Conservation (phyloP, 92 coral and sea anemone genomes). For the Anthopleura xanthogrammica region DNA sequence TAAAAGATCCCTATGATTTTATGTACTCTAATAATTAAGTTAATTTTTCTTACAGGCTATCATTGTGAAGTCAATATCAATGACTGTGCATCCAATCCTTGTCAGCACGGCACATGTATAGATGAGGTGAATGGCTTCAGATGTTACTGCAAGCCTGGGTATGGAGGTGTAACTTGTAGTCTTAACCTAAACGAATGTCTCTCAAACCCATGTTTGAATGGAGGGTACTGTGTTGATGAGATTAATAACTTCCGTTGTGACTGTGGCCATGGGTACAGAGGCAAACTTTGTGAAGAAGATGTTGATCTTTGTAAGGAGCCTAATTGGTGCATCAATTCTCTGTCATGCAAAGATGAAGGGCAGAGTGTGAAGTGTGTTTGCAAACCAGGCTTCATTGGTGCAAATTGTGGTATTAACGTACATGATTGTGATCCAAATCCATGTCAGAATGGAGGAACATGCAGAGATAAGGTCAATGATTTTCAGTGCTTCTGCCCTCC, state of each 20-base stretch:
- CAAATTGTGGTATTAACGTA: slow-evolving; percentile 89
- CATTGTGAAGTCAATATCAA: slow-evolving; percentile 93
- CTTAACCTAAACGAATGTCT: slow-evolving; percentile 81
- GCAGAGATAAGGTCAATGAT: slow-evolving; percentile 74
- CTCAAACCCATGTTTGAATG: slow-evolving; percentile 84
- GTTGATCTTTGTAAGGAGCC: slow-evolving; percentile 86
- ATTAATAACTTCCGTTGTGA: slow-evolving; percentile 80
- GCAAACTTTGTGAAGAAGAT: slow-evolving; percentile 79
- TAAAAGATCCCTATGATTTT: too few relatives aligned
- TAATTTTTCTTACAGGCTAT: slow-evolving; percentile 50
- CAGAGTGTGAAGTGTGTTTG: slow-evolving; percentile 80
- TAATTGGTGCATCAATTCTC: slow-evolving; percentile 66
- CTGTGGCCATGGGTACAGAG: slow-evolving; percentile 87
- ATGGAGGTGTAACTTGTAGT: slow-evolving; percentile 71
- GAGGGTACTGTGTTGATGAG: slow-evolving; percentile 87
- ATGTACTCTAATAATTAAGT: background rate
- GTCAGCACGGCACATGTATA: slow-evolving; percentile 81
- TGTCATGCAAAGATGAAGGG: slow-evolving; percentile 81
- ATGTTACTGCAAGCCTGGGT: slow-evolving; percentile 87
- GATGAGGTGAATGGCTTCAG: slow-evolving; percentile 78
- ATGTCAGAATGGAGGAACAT: slow-evolving; percentile 91
- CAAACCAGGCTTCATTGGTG: slow-evolving; percentile 85
- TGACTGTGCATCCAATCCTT: slow-evolving; percentile 84
- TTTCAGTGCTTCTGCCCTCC: slow-evolving; percentile 75
- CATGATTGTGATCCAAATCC: slow-evolving; percentile 86